Evolutionary conservation across 2,797 vertebrate genomes (phyloP), one percentile per base, ranked within the genome.

Genomic region (Poliocrania exsul): DNA sequence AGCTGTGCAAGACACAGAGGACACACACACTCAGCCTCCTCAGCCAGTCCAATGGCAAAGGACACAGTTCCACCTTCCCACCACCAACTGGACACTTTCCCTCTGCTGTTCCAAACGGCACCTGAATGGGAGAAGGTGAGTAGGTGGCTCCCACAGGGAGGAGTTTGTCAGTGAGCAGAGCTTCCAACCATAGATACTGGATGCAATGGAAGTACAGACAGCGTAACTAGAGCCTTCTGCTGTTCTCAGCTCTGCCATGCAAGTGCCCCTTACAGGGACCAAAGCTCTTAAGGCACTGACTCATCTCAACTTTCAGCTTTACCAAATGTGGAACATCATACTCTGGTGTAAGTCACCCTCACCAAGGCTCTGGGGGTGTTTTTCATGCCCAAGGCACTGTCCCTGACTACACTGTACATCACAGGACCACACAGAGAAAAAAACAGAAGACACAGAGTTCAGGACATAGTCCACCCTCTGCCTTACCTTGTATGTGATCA

Each of bases 401-500:
- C 26, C 40, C 53, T 31, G 37, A 37, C 31, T 47, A 40, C 26
- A 26, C 13, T 25, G 40, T 13, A 26, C 1, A 4, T 46, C 20
- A 79, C 0, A 0, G 46, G 40, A 70, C 21, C 37, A 65, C 28
- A 6, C 2, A 28, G 11, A 56, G 17, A 14, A 44, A 49, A 49
- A 81, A 81, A 46, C 6, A 15, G 23, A 64, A 50, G 19, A 42
- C 3, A 5, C 4, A 35, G 26, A 28, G 17, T 31, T 10, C 26
- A 44, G 10, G 10, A 53, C 5, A 26, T 25, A 37, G 7, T 53
- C 44, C 23, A 62, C 6, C 31, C 10, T 81, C 37, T 67, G 23
- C 37, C 95, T 96, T 97, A 98, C 98, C 98, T 97, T 71, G n/a
- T 80, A 98, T 71, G 81, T 98, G 98, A 88, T 98, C 97, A 15